phyloP scores from a whole-genome alignment of 1,140 invertebrate genomes.

The Calliphora vicina region DNA sequence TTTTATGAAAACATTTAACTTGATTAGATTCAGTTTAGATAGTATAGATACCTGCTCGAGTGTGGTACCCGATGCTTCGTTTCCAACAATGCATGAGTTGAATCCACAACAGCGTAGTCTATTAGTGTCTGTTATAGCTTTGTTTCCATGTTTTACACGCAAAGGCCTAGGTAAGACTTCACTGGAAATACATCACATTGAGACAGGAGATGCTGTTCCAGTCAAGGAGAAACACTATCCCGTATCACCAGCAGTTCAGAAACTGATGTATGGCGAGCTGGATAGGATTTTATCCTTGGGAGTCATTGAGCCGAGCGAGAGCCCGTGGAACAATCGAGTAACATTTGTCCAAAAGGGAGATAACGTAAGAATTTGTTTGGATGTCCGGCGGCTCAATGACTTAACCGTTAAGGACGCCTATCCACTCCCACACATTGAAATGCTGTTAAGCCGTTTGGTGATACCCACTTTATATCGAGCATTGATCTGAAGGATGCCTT shows the following conservation, averaged over 20 bases:
- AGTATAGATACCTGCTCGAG: too few species aligned
- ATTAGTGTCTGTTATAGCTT: slow-evolving; percentile 34
- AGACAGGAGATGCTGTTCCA: slow-evolving; percentile 44
- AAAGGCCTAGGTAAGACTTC: too few species aligned
- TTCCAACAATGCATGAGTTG: neutral
- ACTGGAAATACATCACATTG: slow-evolving; percentile 48
- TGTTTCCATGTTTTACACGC: slow-evolving; percentile 36
- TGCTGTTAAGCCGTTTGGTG: slow-evolving; percentile 40
- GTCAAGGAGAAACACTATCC: slow-evolving; percentile 49
- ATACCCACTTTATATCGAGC: slow-evolving; percentile 42
- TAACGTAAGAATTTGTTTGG: too few species aligned
- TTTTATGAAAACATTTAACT: slow-evolving; percentile 36
- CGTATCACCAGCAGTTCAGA: slow-evolving; percentile 43
- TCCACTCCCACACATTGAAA: slow-evolving; percentile 48
- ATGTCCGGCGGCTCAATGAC: slow-evolving; percentile 49
- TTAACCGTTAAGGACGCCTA: slow-evolving; percentile 52
- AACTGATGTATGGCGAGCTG: slow-evolving; percentile 41
- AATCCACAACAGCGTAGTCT: neutral
- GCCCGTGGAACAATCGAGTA: slow-evolving; percentile 49
- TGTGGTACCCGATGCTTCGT: neutral
- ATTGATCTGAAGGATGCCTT: slow-evolving; percentile 48
- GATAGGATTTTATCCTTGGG: too few species aligned
- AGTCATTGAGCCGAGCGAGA: too few species aligned
- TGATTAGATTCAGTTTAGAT: neutral
- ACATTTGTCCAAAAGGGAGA: slow-evolving; percentile 47